Evolutionary conservation across 2,797 vertebrate genomes (phyloP), one percentile per base, ranked within the genome.

Genomic region (Amphiprion clarkii): DNA sequence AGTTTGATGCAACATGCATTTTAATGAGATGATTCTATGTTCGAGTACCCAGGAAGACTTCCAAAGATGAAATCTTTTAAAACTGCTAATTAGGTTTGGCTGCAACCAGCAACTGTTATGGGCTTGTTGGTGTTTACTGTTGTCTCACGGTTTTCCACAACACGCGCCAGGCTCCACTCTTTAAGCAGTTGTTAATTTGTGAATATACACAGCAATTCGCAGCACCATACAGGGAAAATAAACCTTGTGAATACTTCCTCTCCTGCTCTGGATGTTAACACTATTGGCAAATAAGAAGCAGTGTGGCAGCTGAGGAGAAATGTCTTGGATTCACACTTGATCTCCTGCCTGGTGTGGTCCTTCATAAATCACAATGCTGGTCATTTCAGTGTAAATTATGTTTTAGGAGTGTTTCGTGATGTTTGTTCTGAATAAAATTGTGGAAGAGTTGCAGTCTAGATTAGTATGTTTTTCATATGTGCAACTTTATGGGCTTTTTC

Each of bases 251-350:
- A 48, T 29, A 40, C 55, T 21, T 12, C 9, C 33, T 54, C 56
- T 75, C 53, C 27, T 6, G 6, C 48, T 60, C 42, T 77, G 58
- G 33, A 19, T 75, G 72, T 66, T 68, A 60, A 72, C 64, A 54
- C 70, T 75, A 63, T 29, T 78, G 72, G 40, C 58, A 83, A 86
- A 87, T 71, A 82, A 63, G 66, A 76, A 67, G 36, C 78, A 74
- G 70, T 64, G 55, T 73, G 55, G 46, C 46, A 46, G 57, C 57
- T 73, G 62, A 82, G 71, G 59, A 71, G 73, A 55, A 64, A 68
- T 72, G 57, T 62, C 21, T 65, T 61, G 57, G 13, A 40, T 42
- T 51, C 56, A 21, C 9, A n/a, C 48, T 46, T 36, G n/a, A 78
- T 68, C 29, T 48, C 33, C 62, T 67, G 46, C 31, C 7, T 39